Conservation (phyloP, 2,797 vertebrate genomes). For the Helicolenus hilgendorfi region DNA sequence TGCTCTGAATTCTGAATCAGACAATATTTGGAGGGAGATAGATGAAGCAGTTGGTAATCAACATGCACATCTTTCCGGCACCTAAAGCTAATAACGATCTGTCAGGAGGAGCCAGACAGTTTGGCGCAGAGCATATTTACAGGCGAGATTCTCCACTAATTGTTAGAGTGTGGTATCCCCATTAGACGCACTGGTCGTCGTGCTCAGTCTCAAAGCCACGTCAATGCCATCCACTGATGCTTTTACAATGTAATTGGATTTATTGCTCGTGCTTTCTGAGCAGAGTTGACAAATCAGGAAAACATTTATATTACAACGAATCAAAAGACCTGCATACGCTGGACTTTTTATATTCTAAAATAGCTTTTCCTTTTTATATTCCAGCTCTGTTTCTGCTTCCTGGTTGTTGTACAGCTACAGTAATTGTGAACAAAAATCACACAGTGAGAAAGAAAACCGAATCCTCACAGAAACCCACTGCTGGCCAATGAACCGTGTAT, state of each 20-base stretch:
- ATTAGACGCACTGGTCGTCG: conserved; percentile 50
- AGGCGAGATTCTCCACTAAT: conserved; percentile 73
- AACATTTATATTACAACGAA: conserved; percentile 3
- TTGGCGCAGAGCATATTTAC: conserved; percentile 74
- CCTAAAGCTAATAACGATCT: conserved; percentile 77
- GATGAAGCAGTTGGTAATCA: conserved; percentile 74
- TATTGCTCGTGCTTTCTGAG: conserved; percentile 36
- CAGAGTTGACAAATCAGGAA: conserved; percentile 17
- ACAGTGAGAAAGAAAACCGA: neutral
- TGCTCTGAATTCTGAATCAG: conserved; percentile 74
- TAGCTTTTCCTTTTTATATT: neutral
- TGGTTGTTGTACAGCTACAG: conserved; percentile 19
- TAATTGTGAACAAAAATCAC: conserved; percentile 30
- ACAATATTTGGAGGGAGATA: conserved; percentile 64
- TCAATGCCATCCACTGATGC: conserved; percentile 39
- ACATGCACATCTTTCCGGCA: conserved; percentile 81
- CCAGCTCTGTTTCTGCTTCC: neutral
- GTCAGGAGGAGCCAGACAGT: conserved; percentile 78
- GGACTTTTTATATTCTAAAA: neutral
- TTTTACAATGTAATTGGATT: conserved; percentile 54
- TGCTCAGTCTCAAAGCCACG: conserved; percentile 55
- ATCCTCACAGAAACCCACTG: conserved; percentile 1
- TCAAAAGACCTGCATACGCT: conserved; percentile 1
- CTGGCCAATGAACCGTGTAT: conserved; percentile 33
- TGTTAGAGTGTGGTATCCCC: conserved; percentile 65